Percentiles rank a stretch among this genome's conserved stretches.
Evolutionary conservation across 2,113 vertebrate species (phyloP).

Genomic region (Zosterops pallidus): DNA sequence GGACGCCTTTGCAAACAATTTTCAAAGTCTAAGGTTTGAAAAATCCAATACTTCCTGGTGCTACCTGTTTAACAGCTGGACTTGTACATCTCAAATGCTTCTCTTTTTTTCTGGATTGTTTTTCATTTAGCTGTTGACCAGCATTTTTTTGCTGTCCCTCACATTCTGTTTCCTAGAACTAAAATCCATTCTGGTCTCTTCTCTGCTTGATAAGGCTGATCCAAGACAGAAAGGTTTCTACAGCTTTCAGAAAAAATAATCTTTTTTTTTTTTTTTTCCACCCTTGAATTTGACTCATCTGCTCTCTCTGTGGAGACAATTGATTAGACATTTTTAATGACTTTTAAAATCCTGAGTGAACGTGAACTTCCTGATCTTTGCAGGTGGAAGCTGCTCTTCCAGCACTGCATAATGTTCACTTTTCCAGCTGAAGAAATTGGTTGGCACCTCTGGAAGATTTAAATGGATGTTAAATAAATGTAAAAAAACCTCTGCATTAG

Average conservation of each 20-base stretch:
- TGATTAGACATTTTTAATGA: background rate
- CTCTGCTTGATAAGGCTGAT: constrained; percentile 2
- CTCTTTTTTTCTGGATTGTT: background rate
- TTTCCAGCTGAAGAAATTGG: background rate
- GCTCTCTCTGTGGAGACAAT: background rate
- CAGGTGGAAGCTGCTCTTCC: background rate
- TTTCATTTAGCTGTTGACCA: background rate
- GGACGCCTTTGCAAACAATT: background rate
- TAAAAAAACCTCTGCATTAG: background rate
- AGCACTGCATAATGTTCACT: background rate
- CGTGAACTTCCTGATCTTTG: background rate
- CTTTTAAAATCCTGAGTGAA: background rate
- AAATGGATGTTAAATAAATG: background rate
- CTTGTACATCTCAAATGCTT: background rate
- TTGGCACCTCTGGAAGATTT: background rate
- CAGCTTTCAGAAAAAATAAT: constrained; percentile 11
- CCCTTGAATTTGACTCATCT: background rate
- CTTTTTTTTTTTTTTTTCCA: background rate
- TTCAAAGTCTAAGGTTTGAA: background rate
- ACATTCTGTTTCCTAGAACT: background rate
- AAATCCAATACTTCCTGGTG: background rate
- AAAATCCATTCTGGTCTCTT: background rate
- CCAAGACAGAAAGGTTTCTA: background rate
- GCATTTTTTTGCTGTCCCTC: background rate
- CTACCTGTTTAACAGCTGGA: background rate